Evolutionary conservation across 2,888 invertebrate genomes (phyloP).

Genomic region (Dicycla oo): DNA sequence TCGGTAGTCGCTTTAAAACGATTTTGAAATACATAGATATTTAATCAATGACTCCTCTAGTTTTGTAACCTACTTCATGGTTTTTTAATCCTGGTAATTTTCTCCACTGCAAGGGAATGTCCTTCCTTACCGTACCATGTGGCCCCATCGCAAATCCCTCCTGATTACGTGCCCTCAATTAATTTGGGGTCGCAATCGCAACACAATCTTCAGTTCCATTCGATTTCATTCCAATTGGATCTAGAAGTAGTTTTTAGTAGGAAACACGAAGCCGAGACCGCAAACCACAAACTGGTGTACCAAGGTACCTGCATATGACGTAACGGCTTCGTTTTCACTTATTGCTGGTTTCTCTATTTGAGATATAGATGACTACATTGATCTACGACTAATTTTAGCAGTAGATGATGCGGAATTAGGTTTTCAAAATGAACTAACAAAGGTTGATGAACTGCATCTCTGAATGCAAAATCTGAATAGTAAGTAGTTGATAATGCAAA

Average conservation of each 20-base stretch:
- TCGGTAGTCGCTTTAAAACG: not conserved
- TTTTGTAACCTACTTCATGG: not conserved
- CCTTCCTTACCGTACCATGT: not conserved
- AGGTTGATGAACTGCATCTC: not conserved
- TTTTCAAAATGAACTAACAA: not conserved
- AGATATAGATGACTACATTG: slow-evolving; percentile 29
- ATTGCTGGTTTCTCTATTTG: slow-evolving; percentile 45
- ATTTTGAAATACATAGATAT: not conserved
- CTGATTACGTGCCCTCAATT: slow-evolving; percentile 38
- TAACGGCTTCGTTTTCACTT: slow-evolving; percentile 71
- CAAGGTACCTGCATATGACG: slow-evolving; percentile 64
- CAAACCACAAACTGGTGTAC: slow-evolving; percentile 66
- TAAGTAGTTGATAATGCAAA: slow-evolving; percentile 4
- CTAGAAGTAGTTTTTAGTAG: slow-evolving; percentile 56
- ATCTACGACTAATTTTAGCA: slow-evolving; percentile 17
- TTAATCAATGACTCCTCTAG: not conserved
- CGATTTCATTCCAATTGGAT: slow-evolving; percentile 59
- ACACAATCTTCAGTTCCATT: slow-evolving; percentile 47
- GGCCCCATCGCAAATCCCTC: not conserved
- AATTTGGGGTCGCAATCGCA: slow-evolving; percentile 42
- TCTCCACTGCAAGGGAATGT: not conserved
- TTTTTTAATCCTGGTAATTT: not conserved
- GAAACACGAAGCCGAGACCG: slow-evolving; percentile 59
- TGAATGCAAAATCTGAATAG: not conserved
- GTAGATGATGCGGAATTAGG: not conserved